Percentiles rank a stretch among this genome's conserved stretches.
Evolutionary conservation across 2,888 invertebrate genomes (phyloP).

Genomic region (Tenthredo distinguenda): DNA sequence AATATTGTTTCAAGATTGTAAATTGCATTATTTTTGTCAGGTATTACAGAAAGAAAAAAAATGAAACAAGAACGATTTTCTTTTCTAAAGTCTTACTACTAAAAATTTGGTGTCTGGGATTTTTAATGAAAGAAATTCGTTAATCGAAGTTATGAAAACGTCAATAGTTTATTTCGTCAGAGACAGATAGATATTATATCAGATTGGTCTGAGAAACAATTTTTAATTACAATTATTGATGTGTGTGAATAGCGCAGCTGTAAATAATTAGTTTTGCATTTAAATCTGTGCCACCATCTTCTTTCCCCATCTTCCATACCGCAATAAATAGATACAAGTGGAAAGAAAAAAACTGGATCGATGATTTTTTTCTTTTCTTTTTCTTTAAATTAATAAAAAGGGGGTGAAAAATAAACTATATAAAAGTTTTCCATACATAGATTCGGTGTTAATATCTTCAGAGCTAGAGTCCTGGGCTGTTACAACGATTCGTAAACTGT

Average conservation of each 20-base stretch:
- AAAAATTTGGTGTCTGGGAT: neutral
- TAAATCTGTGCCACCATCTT: constrained; percentile 53
- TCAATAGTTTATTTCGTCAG: constrained; percentile 59
- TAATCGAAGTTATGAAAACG: constrained; percentile 38
- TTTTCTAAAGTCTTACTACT: neutral
- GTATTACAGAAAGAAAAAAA: neutral
- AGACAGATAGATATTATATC: constrained; percentile 56
- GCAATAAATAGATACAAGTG: constrained; percentile 44
- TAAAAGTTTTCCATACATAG: constrained; percentile 13
- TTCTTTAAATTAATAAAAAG: neutral
- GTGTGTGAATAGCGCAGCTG: constrained; percentile 54
- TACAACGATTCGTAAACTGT: neutral
- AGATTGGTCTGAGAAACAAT: constrained; percentile 63
- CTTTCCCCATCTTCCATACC: constrained; percentile 71
- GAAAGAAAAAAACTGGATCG: constrained; percentile 1
- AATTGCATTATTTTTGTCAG: neutral
- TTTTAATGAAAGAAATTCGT: neutral
- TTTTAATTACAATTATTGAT: constrained; percentile 11
- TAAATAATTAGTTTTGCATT: constrained; percentile 56
- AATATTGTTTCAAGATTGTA: neutral
- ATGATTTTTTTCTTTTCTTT: neutral
- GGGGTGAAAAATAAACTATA: neutral
- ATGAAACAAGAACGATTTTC: neutral
- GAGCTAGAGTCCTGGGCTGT: constrained; percentile 15
- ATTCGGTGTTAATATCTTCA: neutral